These are phyloP conservation scores for Pentamera pediparva DNA, from an alignment of 53 echinoderm and acorn worm species.

Conservation along the genomic window DNA sequence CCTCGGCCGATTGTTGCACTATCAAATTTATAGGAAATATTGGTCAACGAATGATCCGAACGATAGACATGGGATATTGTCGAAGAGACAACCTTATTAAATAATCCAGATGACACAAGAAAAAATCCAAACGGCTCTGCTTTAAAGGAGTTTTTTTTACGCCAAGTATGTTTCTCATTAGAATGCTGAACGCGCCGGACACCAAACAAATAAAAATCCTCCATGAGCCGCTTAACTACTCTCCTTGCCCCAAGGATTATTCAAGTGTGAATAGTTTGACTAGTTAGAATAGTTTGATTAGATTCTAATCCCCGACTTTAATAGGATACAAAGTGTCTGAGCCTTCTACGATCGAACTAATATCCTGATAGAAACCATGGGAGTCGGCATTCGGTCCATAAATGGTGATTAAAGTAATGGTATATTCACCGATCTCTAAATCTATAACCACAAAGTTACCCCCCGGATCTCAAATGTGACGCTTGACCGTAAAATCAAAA, in stretches of 20 bases:
- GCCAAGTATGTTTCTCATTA: background rate
- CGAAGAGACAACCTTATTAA: too few species aligned
- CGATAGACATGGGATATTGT: too few species aligned
- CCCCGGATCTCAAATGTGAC: background rate
- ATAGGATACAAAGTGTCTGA: background rate
- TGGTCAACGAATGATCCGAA: conserved; percentile 9
- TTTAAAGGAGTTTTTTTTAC: background rate
- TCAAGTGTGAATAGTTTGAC: background rate
- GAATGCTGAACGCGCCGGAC: background rate
- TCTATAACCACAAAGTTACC: background rate
- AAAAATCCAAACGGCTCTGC: conserved; percentile 4
- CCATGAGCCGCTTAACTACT: background rate
- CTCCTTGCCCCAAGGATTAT: background rate
- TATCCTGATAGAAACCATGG: background rate
- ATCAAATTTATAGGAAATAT: background rate
- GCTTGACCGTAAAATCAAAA: too few species aligned
- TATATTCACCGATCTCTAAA: background rate
- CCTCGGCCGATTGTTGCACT: background rate
- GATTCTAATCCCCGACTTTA: conserved; percentile 5
- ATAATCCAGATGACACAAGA: background rate
- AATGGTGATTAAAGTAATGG: too few species aligned
- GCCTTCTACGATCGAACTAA: background rate
- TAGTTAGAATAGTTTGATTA: background rate
- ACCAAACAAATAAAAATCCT: background rate
- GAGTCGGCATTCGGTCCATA: conserved; percentile 6